Base-by-base conservation (phyloP, 2,888 invertebrate species). In the Chromoteleia sp. region DNA sequence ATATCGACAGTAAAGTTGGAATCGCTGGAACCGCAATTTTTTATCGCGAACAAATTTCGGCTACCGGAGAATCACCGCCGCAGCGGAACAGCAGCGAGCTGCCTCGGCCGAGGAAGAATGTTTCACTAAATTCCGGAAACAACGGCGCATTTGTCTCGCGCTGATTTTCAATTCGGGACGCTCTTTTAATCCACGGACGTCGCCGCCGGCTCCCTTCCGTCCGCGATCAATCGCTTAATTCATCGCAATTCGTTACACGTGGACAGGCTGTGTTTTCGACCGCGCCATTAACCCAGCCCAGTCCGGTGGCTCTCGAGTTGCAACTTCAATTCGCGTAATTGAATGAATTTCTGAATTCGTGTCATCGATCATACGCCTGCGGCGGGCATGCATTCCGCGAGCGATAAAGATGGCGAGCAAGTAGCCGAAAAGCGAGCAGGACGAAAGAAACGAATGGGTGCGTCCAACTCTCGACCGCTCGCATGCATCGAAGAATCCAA, bases 301-400 rank as follows among this genome's bases (percentile, higher is more conserved):
- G 25, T 25, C n/a, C 14, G 61, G 0, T 17, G 43, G n/a, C n/a
- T 30, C 33, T 33, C 8, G 54, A 10, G 2, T 10, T 10, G 36
- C n/a, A 36, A 36, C 36, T n/a, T 1, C 36, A 10, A 30, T 68
- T 48, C 33, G 29, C 19, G 29, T 73, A 50, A 73, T 43, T 52
- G 61, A 73, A 61, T 43, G 61, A 61, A 71, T 61, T 71, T 71
- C 61, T 71, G 50, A 48, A 71, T 39, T 59, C 41, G 25, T 19
- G 48, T 58, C 58, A 33, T 70, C 68, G 41, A 70, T 70, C 68
- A 70, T 70, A 19, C 41, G 45, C 21, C 14, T 7, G 36, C 15
- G 8, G 19, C 61, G 19, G 33, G 48, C 45, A 19, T 43, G 29
- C 19, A 52, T 52, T 52, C 19, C 14, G 36, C 17, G 33, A 8